Percentiles rank a stretch among this genome's conserved stretches.
These are phyloP conservation scores for Dascillus cervinus DNA, from an alignment of 2,888 invertebrate species.

Conservation along the genomic window DNA sequence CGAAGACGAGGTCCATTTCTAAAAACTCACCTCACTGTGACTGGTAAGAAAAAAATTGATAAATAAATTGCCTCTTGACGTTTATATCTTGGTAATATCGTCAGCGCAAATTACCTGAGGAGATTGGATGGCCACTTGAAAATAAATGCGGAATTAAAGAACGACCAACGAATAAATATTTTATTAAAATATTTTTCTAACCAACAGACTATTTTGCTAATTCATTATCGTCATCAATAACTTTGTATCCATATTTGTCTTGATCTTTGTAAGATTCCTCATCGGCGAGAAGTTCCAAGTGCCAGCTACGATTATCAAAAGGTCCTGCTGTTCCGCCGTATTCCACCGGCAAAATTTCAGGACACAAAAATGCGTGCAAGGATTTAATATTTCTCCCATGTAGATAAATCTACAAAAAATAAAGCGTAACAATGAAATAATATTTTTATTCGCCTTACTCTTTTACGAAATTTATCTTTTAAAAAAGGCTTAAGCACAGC, in stretches of 20 bases:
- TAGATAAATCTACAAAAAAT: slow-evolving; percentile 44
- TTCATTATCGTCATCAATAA: slow-evolving; percentile 22
- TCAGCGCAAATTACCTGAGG: too few relatives aligned
- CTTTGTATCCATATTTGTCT: slow-evolving; percentile 34
- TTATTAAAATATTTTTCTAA: too few relatives aligned
- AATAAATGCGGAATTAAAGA: too few relatives aligned
- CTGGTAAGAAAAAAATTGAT: too few relatives aligned
- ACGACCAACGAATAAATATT: too few relatives aligned
- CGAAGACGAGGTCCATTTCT: too few relatives aligned
- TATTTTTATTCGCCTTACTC: slow-evolving; percentile 50
- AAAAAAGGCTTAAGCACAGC: slow-evolving; percentile 76
- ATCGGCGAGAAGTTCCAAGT: slow-evolving; percentile 34
- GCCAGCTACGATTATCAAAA: slow-evolving; percentile 40
- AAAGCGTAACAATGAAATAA: slow-evolving; percentile 2
- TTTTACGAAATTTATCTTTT: slow-evolving; percentile 66
- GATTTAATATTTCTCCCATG: slow-evolving; percentile 49
- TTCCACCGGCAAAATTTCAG: slow-evolving; percentile 45
- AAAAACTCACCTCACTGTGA: too few relatives aligned
- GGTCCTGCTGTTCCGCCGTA: slow-evolving; percentile 52
- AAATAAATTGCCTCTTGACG: too few relatives aligned
- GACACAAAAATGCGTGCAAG: slow-evolving; percentile 47
- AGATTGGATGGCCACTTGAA: too few relatives aligned
- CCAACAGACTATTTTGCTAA: background rate
- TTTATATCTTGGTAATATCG: too few relatives aligned
- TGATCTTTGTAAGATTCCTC: slow-evolving; percentile 39